Evolutionary conservation across 1,140 invertebrate species (phyloP), one percentile per base, ranked within the genome.

Genomic region (Carcinoscorpius rotundicauda): DNA sequence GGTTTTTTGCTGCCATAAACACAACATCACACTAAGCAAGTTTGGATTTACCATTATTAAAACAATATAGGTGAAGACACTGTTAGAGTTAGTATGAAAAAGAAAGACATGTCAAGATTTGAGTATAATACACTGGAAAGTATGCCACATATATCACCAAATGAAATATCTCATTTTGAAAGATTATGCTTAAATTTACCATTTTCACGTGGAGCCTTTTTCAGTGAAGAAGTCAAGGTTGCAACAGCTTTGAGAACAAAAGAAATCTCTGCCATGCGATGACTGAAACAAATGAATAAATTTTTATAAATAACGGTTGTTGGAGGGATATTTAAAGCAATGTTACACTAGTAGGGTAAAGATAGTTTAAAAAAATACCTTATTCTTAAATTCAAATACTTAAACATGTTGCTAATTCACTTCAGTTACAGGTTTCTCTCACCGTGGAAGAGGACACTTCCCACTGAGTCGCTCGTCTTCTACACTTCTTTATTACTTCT

Each of bases 241-340:
- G 92, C 89, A 61, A 97, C 86, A 58, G 94, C 94, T 80, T 97
- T 94, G 51, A 98, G 75, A n/a, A 97, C 93, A 78, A 96, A 97
- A 55, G 92, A 91, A 76, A 97, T 94, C 80, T 98, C 95, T 4
- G 93, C 93, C 62, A 97, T 81, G 64, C 93, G 82, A 73, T 95
- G 92, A 75, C 93, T 95, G 78, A 65, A 81, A 81, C 72, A 74
- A 68, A 8, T 6, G 6, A 55, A 55, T 55, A 55, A 55, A 8
- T 3, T 29, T 29, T 1, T 29, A 29, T 29, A 29, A 29, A 29
- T 29, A 29, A 29, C 29, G 29, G 29, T 29, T 29, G 29, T 29
- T 29, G 29, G 29, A 29, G 29, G 29, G 29, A 29, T 29, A 29
- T 29, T 29, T 29, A 29, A 29, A 29, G 29, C 29, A 29, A 29